phyloP scores from a whole-genome alignment of 2,797 vertebrate species.

The Cheirogaleus major region DNA sequence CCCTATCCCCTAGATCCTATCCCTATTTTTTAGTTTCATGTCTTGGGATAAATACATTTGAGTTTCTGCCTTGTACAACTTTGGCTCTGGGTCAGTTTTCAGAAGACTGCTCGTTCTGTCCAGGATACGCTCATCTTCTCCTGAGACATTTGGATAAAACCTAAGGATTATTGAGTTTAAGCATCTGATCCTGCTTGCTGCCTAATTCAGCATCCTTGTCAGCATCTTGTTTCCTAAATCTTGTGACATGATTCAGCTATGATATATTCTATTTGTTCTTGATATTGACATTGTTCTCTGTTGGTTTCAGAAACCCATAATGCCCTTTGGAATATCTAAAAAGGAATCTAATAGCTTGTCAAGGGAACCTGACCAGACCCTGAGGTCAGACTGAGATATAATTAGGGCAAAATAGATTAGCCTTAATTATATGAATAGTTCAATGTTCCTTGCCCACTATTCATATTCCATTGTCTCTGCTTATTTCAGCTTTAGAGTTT shows the following conservation, averaged over 20 bases:
- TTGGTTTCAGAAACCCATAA: slow-evolving; percentile 1
- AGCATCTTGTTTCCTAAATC: background rate
- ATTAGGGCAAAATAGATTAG: slow-evolving; percentile 42
- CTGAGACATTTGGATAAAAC: background rate
- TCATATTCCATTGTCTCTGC: background rate
- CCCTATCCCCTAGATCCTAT: background rate
- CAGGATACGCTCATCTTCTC: too few relatives aligned
- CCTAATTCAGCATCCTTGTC: background rate
- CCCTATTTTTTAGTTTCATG: background rate
- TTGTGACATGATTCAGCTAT: background rate
- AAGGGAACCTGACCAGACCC: background rate
- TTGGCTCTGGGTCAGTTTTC: background rate
- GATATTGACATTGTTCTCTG: background rate
- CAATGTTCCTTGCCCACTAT: background rate
- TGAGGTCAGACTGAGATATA: slow-evolving; percentile 27
- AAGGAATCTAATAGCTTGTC: slow-evolving; percentile 38
- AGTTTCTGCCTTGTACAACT: background rate
- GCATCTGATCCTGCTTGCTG: background rate
- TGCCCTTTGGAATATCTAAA: slow-evolving; percentile 2
- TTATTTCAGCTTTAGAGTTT: background rate
- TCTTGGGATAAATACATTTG: background rate
- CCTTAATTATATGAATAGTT: slow-evolving; percentile 29
- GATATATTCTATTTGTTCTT: slow-evolving; percentile 28
- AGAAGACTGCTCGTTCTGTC: background rate
- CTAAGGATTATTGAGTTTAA: background rate